phyloP scores from a whole-genome alignment of 2,888 invertebrate genomes.

The Pycnomerus fuliginosus region DNA sequence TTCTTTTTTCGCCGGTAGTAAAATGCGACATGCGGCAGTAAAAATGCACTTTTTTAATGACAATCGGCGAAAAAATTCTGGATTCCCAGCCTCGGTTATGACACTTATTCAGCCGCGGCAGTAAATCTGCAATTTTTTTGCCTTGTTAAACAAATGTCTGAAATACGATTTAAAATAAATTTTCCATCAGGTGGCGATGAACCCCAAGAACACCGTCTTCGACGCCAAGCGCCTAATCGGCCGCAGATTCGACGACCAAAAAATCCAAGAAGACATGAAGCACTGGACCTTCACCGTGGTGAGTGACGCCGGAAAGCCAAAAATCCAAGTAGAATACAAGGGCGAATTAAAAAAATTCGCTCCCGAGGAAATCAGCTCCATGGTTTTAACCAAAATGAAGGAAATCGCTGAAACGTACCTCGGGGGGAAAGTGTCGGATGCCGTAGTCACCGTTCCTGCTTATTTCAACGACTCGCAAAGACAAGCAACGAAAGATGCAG shows the following conservation, averaged over 20 bases:
- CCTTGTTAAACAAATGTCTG: constrained; percentile 1
- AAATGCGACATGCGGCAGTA: too few species aligned
- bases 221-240: constrained; percentile 85
- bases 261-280: constrained; percentile 78
- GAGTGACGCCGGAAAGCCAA: constrained; percentile 69
- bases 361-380: constrained; percentile 83
- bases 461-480: constrained; percentile 82
- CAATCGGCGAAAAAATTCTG: too few species aligned
- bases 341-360: constrained; percentile 74
- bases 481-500: constrained; percentile 88
- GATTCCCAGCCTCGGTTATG: too few species aligned
- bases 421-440: constrained; percentile 67
- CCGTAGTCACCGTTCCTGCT: constrained; percentile 82
- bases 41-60: too few species aligned
- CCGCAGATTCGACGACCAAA: constrained; percentile 72
- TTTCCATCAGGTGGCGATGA: constrained; percentile 22
- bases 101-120: too few species aligned
- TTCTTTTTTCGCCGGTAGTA: too few species aligned
- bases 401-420: constrained; percentile 76
- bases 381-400: constrained; percentile 84
- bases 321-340: constrained; percentile 72
- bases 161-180: too few species aligned
- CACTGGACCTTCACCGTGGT: constrained; percentile 81
- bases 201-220: constrained; percentile 20
- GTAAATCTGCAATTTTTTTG: too few species aligned